Conservation (phyloP, 2,888 invertebrate species). For the Bembecia ichneumoniformis region DNA sequence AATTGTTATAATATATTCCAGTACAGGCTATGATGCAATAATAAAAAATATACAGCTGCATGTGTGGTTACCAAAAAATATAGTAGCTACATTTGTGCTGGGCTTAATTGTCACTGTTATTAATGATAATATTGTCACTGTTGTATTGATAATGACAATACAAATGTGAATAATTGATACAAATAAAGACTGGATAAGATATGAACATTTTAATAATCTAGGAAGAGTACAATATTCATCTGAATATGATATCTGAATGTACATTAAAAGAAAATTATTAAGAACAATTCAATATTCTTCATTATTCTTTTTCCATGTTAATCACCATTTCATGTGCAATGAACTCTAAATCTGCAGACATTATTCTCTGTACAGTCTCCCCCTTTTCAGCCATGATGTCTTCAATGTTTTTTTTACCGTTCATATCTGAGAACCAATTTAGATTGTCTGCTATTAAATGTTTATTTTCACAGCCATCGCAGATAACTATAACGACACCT, state of each 20-base stretch:
- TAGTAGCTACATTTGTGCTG: too few species aligned
- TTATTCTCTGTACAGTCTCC: conserved; percentile 79
- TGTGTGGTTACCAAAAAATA: too few species aligned
- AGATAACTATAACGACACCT: conserved; percentile 93
- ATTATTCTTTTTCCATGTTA: conserved; percentile 21
- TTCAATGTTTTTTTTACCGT: conserved; percentile 88
- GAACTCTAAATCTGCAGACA: conserved; percentile 61
- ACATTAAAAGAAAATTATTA: neutral
- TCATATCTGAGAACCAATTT: conserved; percentile 90
- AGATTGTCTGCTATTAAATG: conserved; percentile 97
- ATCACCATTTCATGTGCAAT: conserved; percentile 48
- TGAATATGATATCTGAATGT: neutral
- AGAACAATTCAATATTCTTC: neutral
- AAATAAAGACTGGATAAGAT: too few species aligned
- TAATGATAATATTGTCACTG: too few species aligned
- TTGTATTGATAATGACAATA: too few species aligned
- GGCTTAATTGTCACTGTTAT: too few species aligned
- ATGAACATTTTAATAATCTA: too few species aligned
- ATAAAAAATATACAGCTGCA: too few species aligned
- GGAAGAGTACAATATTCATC: too few species aligned
- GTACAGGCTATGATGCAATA: too few species aligned
- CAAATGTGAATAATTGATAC: too few species aligned
- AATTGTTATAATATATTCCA: too few species aligned
- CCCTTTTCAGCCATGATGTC: conserved; percentile 90
- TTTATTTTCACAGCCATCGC: conserved; percentile 88